These are phyloP conservation scores for Notospermus geniculatus DNA, from an alignment of 1,140 invertebrate genomes.

Conservation along the genomic window DNA sequence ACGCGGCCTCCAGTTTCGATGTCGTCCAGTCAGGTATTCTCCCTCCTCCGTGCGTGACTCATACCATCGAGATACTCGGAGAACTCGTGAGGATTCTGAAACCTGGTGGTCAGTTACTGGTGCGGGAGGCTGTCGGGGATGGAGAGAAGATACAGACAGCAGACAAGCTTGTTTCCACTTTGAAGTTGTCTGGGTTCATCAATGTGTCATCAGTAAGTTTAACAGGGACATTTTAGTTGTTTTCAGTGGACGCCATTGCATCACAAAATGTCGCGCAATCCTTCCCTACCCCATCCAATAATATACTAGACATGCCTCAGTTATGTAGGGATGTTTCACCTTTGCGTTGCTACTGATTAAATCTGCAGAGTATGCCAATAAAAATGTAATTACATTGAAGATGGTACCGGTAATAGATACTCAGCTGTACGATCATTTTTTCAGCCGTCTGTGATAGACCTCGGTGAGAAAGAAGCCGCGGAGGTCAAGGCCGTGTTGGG, in stretches of 20 bases:
- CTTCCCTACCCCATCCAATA: constrained; percentile 3
- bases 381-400: too few species aligned
- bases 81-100: constrained; percentile 56
- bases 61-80: constrained; percentile 42
- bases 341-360: too few species aligned
- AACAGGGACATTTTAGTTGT: background rate
- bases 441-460: too few species aligned
- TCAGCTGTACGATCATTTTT: too few species aligned
- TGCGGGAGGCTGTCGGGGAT: constrained; percentile 38
- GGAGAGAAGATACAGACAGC: constrained; percentile 31
- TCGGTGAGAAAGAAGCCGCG: too few species aligned
- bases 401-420: too few species aligned
- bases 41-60: constrained; percentile 33
- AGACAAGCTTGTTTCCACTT: constrained; percentile 35
- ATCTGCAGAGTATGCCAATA: too few species aligned
- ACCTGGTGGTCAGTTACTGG: constrained; percentile 49
- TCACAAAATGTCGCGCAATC: constrained; percentile 21
- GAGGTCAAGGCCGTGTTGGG: too few species aligned
- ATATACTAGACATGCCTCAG: too few species aligned
- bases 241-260: constrained; percentile 14
- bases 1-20: constrained; percentile 51
- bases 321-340: too few species aligned
- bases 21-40: constrained; percentile 50
- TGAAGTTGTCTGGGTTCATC: constrained; percentile 59
- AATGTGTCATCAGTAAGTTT: constrained; percentile 40